A percentile compares a stretch with the other conserved stretches of the same genome.
phyloP scores from a whole-genome alignment of 2,113 vertebrate genomes.

The Lepisosteus osseus region DNA sequence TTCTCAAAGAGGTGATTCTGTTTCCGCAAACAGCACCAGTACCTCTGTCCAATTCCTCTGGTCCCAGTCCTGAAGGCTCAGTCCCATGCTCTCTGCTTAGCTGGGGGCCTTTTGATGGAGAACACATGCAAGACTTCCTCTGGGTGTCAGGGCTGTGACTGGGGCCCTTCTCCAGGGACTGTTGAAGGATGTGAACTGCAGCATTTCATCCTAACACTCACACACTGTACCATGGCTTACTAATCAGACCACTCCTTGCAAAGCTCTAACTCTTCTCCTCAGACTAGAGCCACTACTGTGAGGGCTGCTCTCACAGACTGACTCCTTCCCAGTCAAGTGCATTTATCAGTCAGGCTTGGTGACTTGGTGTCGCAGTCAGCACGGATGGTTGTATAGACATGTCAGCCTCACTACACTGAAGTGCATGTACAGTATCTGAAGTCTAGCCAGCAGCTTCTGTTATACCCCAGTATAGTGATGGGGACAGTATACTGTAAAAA shows the following conservation, averaged over 20 bases:
- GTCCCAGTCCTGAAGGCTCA: conserved; percentile 2
- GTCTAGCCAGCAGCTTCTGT: too few species aligned
- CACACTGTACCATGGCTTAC: too few species aligned
- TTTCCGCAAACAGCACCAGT: conserved; percentile 10
- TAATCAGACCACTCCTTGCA: conserved; percentile 10
- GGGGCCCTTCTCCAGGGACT: conserved; percentile 26
- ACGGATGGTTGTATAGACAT: too few species aligned
- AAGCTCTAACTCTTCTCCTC: background rate
- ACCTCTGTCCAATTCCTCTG: background rate
- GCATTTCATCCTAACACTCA: conserved; percentile 15
- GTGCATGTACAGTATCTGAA: too few species aligned
- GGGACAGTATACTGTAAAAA: too few species aligned
- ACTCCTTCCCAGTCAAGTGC: background rate
- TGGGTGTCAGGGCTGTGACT: conserved; percentile 20
- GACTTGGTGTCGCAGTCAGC: too few species aligned
- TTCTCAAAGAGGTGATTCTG: conserved; percentile 32
- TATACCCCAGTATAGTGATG: too few species aligned
- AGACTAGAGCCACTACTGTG: background rate
- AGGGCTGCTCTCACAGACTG: background rate
- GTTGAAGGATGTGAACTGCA: conserved; percentile 45
- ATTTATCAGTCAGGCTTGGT: background rate
- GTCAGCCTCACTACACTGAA: too few species aligned
- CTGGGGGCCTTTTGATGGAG: conserved; percentile 31
- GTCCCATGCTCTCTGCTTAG: conserved; percentile 23
- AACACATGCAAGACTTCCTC: conserved; percentile 35